Evolutionary conservation across 2,113 vertebrate genomes (phyloP).

Genomic region (Triplophysa tibetana): DNA sequence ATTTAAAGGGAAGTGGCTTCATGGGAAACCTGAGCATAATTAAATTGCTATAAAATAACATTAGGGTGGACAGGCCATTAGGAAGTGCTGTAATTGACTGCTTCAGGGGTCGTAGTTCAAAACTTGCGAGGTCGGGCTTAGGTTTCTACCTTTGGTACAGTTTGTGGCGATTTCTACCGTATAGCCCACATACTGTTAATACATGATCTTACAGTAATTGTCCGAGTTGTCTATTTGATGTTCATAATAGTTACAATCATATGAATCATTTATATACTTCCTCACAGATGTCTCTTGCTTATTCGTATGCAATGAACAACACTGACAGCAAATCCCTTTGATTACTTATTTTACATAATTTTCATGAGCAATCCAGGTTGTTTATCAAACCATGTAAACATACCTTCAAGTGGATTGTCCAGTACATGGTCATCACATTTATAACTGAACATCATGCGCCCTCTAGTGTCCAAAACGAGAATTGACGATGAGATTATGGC

Average conservation of each 20-base stretch:
- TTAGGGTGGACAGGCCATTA: conserved; percentile 77
- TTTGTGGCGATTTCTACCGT: conserved; percentile 22
- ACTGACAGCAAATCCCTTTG: not conserved
- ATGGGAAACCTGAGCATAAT: conserved; percentile 80
- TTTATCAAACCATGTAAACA: not conserved
- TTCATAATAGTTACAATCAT: not conserved
- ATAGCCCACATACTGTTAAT: not conserved
- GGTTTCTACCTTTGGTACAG: conserved; percentile 46
- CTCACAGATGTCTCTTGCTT: not conserved
- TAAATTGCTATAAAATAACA: conserved; percentile 83
- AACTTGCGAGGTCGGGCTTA: conserved; percentile 60
- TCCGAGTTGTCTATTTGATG: not conserved
- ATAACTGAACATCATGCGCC: conserved; percentile 31
- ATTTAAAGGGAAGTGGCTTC: conserved; percentile 72
- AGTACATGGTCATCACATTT: not conserved
- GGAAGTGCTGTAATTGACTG: conserved; percentile 73
- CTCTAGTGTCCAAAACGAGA: conserved; percentile 54
- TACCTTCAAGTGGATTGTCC: not conserved
- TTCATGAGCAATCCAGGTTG: too few relatives aligned
- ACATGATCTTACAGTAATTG: conserved; percentile 3
- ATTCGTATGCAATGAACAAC: not conserved
- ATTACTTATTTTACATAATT: not conserved
- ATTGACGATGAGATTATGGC: conserved; percentile 3
- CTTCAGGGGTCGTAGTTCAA: conserved; percentile 68
- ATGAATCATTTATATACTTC: too few relatives aligned